Evolutionary conservation across 2,888 invertebrate species (phyloP), one percentile per base, ranked within the genome.

Genomic region (Bellardia bayeri): DNA sequence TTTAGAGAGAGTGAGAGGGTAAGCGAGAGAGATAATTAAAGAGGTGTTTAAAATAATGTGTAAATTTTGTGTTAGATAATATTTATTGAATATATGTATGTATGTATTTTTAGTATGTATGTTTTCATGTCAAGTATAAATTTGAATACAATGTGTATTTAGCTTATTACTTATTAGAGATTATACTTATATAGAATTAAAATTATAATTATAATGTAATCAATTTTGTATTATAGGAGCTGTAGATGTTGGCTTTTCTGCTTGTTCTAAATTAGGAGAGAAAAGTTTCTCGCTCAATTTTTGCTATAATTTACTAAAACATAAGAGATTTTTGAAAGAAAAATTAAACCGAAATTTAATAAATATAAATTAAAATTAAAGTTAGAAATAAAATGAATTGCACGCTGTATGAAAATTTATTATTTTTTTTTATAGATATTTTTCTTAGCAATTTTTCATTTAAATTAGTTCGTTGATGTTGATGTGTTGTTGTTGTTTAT

Each of bases 391-490:
- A 42, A 16, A 16, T 7, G 23, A 83, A 82, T 76, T 83, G 78
- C 71, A 83, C 83, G 40, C 16, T 84, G n/a, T 74, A 58, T 40
- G 37, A 64, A 71, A 54, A 56, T 30, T 69, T 42, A 6, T 42
- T 30, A 13, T 14, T 33, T 51, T 54, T 42, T 40, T 61, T 23
- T 14, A 56, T 63, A 75, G 51, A 49, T 45, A 54, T 58, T 63
- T 61, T 74, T 13, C 14, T 72, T 76, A 61, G 30, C 9, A 69
- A 69, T 42, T 68, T 16, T 61, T 30, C 45, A 56, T 71, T 79
- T 69, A 61, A 69, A 81, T 71, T 81, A 87, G 64, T 87, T 87
- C 87, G 87, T 87, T 87, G 87, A 78, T 82, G 49, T 33, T 75
- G 69, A 51, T 76, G 58, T 16, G 42, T 30, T 7, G 23, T 23